Evolutionary conservation across 2,113 vertebrate species (phyloP).

Genomic region (Laterallus jamaicensis): DNA sequence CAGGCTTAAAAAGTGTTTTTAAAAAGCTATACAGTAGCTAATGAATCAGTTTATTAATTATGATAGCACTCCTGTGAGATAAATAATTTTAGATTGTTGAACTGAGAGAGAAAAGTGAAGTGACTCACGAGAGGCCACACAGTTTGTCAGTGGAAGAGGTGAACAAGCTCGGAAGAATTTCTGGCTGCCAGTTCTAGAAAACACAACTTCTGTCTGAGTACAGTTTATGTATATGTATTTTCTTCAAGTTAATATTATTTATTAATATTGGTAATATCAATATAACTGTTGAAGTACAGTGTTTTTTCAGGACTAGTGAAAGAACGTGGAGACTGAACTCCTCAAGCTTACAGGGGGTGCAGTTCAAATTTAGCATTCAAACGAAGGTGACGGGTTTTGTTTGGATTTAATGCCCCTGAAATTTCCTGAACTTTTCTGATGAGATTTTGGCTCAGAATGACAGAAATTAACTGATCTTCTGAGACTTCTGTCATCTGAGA

Average conservation of each 20-base stretch:
- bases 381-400: background rate
- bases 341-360: background rate
- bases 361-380: background rate
- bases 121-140: background rate
- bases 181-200: background rate
- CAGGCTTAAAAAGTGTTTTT: constrained; percentile 16
- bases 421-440: constrained; percentile 25
- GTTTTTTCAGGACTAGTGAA: background rate
- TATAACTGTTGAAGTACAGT: background rate
- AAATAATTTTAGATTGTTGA: constrained; percentile 42
- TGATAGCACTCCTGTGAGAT: constrained; percentile 23
- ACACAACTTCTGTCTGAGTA: background rate
- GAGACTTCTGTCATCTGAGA: constrained; percentile 58
- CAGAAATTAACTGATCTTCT: constrained; percentile 58
- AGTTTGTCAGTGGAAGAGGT: constrained; percentile 30
- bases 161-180: constrained; percentile 31
- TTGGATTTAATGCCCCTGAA: constrained; percentile 40
- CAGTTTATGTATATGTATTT: background rate
- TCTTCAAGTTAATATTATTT: background rate
- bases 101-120: background rate
- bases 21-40: constrained; percentile 14
- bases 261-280: background rate
- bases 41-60: constrained; percentile 56
- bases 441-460: constrained; percentile 51
- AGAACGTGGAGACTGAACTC: background rate